Evolutionary conservation across 2,113 vertebrate genomes (phyloP), one percentile per base, ranked within the genome.

Genomic region (Psilopsiagon aurifrons): DNA sequence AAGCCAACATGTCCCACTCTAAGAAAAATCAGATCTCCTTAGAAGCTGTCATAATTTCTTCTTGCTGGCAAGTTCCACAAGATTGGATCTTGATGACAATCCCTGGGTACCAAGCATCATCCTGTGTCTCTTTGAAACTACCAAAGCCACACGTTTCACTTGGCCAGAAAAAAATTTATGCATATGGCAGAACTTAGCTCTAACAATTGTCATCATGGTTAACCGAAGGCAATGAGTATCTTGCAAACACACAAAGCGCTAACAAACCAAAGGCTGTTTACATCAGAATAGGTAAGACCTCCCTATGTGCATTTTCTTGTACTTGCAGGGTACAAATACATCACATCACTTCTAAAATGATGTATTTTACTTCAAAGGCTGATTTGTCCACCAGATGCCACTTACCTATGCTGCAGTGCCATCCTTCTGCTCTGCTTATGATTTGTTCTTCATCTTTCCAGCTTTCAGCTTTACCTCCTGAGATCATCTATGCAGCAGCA

Each of bases 221-320:
- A 71, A 81, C 20, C 28, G 16, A 87, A 5, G 17, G 68, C 77
- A 91, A 49, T 14, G 24, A 22, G 12, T 9, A 6, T 41, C 81
- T 67, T 67, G 55, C 6, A 57, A 84, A 66, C 15, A 17, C 7
- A 51, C 22, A 68, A 27, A 84, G 54, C 43, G 27, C 52, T 24
- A 55, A 57, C 12, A 68, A 95, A 57, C 7, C 69, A 89, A 60
- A 66, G 17, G 6, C 0, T 67, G 17, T 6, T 49, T 74, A 22
- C 13, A 31, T 43, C 20, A 52, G 28, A 81, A 57, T 3, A 8
- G 15, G 46, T 18, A 64, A 11, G 2, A 15, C 49, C 23, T 71
- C 43, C 43, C 29, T 44, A 11, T 1, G 0, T 2, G 0, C 7
- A n/a, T 63, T 44, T 91, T 70, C n/a, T 4, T 75, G 46, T 28